phyloP scores from a whole-genome alignment of 37 sponge, comb jelly and placozoan species.

The Spongilla lacustris region DNA sequence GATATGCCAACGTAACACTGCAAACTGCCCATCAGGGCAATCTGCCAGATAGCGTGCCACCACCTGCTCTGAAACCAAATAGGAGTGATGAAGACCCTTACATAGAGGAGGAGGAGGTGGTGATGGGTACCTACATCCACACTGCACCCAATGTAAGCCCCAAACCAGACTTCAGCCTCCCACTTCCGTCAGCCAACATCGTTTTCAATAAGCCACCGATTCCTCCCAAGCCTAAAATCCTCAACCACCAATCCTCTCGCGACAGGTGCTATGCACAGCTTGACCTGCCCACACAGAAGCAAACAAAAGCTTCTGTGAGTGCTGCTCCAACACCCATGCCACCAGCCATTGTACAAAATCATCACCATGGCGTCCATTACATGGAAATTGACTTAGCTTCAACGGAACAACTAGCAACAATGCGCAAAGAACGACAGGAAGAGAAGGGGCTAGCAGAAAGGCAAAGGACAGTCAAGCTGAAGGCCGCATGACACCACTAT shows the following conservation, averaged over 20 bases:
- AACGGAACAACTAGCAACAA: neutral
- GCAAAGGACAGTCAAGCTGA: neutral
- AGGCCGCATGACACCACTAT: neutral
- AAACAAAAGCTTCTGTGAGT: neutral
- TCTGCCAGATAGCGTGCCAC: neutral
- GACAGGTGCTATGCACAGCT: neutral
- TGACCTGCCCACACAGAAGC: neutral
- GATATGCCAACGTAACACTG: neutral
- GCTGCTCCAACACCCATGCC: neutral
- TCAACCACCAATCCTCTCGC: neutral
- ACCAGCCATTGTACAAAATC: neutral
- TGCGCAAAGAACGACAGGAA: neutral
- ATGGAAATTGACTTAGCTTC: neutral
- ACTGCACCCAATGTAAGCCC: neutral
- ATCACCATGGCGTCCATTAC: neutral
- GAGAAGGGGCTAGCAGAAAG: neutral
- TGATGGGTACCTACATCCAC: neutral
- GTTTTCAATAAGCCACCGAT: constrained; percentile 21
- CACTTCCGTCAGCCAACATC: constrained; percentile 19
- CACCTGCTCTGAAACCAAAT: constrained; percentile 1
- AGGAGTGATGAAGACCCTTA: neutral
- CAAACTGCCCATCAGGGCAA: neutral
- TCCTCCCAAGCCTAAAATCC: constrained; percentile 37
- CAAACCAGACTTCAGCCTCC: neutral
- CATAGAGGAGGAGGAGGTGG: neutral